Percentiles rank a stretch among this genome's conserved stretches.
phyloP scores from a whole-genome alignment of 2,113 vertebrate species.

The Gorsachius goisagi region DNA sequence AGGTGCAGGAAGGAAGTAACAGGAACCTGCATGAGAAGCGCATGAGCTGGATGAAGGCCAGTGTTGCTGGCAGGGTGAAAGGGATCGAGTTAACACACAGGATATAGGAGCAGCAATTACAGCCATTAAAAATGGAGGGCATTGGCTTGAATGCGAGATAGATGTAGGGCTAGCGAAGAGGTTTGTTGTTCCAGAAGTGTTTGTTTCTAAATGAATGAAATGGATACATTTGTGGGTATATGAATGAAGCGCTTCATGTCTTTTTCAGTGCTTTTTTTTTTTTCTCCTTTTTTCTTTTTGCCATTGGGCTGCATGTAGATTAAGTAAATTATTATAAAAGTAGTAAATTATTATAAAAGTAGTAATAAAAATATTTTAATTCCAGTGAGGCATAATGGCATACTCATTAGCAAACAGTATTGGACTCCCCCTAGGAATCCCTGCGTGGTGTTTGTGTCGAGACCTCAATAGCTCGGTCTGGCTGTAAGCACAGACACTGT shows the following conservation, averaged over 20 bases:
- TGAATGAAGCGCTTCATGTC: not conserved
- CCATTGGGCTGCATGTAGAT: not conserved
- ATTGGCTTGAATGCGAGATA: not conserved
- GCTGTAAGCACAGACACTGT: not conserved
- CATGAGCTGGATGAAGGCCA: slow-evolving; percentile 9
- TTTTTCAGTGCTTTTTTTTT: not conserved
- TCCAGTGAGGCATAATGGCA: not conserved
- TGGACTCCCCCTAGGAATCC: not conserved
- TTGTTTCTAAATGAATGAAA: not conserved
- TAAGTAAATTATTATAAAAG: not conserved
- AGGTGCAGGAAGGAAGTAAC: not conserved
- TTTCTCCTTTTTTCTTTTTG: not conserved
- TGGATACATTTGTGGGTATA: not conserved
- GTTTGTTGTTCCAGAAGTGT: not conserved
- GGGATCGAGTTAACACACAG: not conserved
- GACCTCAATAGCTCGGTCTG: not conserved
- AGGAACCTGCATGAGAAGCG: not conserved
- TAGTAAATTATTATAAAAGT: not conserved
- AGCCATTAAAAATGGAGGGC: not conserved
- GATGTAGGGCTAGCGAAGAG: fast-evolving
- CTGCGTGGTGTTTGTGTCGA: not conserved
- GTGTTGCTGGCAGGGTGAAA: not conserved
- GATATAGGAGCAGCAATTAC: not conserved
- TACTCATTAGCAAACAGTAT: not conserved
- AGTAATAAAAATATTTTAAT: not conserved